phyloP scores from a whole-genome alignment of 2,797 vertebrate species.

The Salarias fasciatus region DNA sequence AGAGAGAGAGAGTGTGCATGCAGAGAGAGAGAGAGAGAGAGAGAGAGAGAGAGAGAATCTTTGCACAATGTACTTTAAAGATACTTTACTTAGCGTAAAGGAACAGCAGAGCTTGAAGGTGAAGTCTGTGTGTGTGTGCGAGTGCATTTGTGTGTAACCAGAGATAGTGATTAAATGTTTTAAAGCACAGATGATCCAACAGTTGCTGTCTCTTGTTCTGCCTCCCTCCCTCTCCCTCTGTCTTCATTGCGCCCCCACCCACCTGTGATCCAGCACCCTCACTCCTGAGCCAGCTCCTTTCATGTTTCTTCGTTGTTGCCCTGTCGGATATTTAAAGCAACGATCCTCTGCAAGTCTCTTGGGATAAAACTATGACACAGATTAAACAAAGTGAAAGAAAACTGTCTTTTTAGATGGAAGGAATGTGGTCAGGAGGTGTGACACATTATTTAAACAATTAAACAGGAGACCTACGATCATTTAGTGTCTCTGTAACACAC shows the following conservation, averaged over 20 bases:
- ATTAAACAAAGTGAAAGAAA: conserved; percentile 31
- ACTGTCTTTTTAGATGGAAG: conserved; percentile 12
- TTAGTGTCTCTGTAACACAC: conserved; percentile 20
- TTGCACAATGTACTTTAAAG: conserved; percentile 72
- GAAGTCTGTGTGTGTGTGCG: conserved; percentile 39
- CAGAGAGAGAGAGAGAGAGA: no score
- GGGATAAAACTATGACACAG: conserved; percentile 22
- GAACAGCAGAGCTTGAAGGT: conserved; percentile 63
- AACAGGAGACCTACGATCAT: conserved; percentile 35
- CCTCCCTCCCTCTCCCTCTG: conserved; percentile 23
- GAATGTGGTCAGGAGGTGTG: conserved; percentile 2
- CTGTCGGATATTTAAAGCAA: conserved; percentile 77
- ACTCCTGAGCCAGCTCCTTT: conserved; percentile 44
- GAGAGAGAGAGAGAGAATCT: conserved; percentile 4
- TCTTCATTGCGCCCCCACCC: conserved; percentile 34
- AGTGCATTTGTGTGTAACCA: conserved; percentile 65
- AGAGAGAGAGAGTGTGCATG: conserved; percentile 3
- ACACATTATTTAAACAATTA: conserved; percentile 43
- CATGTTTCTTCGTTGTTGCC: conserved; percentile 51
- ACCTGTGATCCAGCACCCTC: conserved; percentile 38
- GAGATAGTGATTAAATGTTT: conserved; percentile 82
- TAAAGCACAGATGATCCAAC: conserved; percentile 81
- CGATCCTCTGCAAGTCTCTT: conserved; percentile 57
- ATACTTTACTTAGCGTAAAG: conserved; percentile 56
- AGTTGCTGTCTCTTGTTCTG: conserved; percentile 74